Percentiles rank a stretch among this genome's conserved stretches.
Evolutionary conservation across 1,140 invertebrate species (phyloP).

Genomic region (Papilio polytes): DNA sequence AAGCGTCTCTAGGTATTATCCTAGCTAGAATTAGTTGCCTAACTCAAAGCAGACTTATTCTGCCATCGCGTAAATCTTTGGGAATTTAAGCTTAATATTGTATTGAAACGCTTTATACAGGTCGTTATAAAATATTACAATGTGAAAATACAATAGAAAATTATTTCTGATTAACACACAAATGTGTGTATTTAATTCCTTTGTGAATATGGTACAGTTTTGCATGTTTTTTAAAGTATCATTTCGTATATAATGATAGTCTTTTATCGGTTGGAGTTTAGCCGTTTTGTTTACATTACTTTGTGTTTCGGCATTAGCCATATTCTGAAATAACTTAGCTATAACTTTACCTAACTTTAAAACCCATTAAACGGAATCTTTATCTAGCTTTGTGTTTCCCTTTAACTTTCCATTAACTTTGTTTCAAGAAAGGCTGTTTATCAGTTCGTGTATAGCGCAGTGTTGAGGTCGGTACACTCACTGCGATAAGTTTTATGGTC

Average conservation of each 20-base stretch:
- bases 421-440: conserved; percentile 21
- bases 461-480: conserved; percentile 13
- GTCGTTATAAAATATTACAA: neutral
- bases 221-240: no score
- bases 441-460: neutral
- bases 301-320: no score
- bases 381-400: neutral
- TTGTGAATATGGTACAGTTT: no score
- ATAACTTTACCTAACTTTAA: neutral
- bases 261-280: no score
- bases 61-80: conserved; percentile 8
- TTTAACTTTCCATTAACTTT: conserved; percentile 8
- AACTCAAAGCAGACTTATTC: conserved; percentile 21
- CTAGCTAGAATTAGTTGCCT: neutral
- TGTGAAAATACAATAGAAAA: no score
- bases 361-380: neutral
- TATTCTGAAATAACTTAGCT: neutral
- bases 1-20: neutral
- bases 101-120: neutral
- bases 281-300: no score
- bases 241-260: no score
- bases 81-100: neutral
- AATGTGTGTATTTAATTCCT: no score
- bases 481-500: conserved; percentile 14
- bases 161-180: no score